Percentiles rank a stretch among this genome's conserved stretches.
Evolutionary conservation across 2,888 invertebrate species (phyloP).

Genomic region (Corythucha ciliata): DNA sequence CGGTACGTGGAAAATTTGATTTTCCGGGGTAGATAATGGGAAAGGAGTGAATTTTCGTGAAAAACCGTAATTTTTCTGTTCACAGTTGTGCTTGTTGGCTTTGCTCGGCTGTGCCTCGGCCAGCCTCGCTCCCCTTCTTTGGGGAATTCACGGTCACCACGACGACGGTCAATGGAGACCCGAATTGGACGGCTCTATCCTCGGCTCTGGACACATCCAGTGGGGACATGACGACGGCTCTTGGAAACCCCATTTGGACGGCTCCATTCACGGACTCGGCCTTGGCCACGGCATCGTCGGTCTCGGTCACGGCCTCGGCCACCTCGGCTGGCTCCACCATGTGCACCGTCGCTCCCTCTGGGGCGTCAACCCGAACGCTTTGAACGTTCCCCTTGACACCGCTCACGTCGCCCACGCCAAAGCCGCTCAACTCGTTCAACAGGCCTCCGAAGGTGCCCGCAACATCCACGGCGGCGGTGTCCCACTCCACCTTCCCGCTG

Average conservation of each 20-base stretch:
- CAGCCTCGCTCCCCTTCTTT: slow-evolving; percentile 10
- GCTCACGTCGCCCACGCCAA: slow-evolving; percentile 40
- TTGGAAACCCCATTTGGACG: slow-evolving; percentile 19
- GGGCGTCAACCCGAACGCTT: slow-evolving; percentile 25
- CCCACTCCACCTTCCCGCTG: slow-evolving; percentile 29
- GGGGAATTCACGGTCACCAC: neutral
- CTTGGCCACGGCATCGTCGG: too few species aligned
- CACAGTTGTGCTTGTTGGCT: slow-evolving; percentile 20
- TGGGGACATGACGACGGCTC: slow-evolving; percentile 23
- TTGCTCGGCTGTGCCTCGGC: slow-evolving; percentile 22
- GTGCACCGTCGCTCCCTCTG: slow-evolving; percentile 10
- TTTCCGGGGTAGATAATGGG: too few species aligned
- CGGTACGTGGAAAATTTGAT: too few species aligned
- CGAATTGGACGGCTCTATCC: slow-evolving; percentile 19
- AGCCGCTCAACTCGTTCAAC: slow-evolving; percentile 42
- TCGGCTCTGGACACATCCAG: slow-evolving; percentile 17
- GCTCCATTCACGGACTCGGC: slow-evolving; percentile 17
- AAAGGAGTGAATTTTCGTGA: too few species aligned
- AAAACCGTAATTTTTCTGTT: neutral
- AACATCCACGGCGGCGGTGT: slow-evolving; percentile 26
- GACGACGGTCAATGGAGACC: slow-evolving; percentile 19
- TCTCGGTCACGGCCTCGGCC: too few species aligned
- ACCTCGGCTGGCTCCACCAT: slow-evolving; percentile 21
- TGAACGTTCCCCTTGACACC: slow-evolving; percentile 39
- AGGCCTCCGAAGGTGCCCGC: slow-evolving; percentile 36